Evolutionary conservation across 1,140 invertebrate genomes (phyloP), one percentile per base, ranked within the genome.

Genomic region (Drosophila truncata): DNA sequence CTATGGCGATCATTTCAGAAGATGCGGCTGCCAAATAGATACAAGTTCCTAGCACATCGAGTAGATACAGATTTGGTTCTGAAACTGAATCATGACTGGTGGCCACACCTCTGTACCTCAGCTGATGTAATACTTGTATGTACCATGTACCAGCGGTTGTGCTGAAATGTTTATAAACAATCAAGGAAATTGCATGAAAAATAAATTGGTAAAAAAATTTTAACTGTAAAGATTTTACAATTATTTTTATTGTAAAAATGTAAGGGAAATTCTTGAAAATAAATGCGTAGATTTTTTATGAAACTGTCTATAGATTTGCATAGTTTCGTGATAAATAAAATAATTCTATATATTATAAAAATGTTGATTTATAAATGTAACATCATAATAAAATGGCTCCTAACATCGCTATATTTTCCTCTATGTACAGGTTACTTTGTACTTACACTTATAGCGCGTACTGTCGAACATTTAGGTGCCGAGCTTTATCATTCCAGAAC

Each of bases 391-490:
- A 54, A 35, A 23, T 16, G 5, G 1, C 2, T 10, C 11, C 6
- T 14, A 14, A 0, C 0, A 6, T 20, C 13, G 2, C 6, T 16
- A 16, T 37, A 16, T 4, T 9, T 35, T 37, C 41, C 23, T 20
- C 7, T 18, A 4, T 8, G 14, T 47, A 7, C 14, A 25, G 6
- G 3, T 14, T 14, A 16, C 2, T 3, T 41, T 14, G n/a, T 76
- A 88, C 84, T 88, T 77, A 88, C 84, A 90, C 85, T 84, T 84
- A 67, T 71, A 46, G 49, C 62, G 73, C 81, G 85, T 78, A 88
- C 84, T 90, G 80, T 90, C 70, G 8, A 29, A 41, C 84, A 88
- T 88, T 83, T 58, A 62, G 44, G 44, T 76, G 57, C 46, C 52
- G 76, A 69, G 46, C 62, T 60, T 55, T 49, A 76, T 46, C 50